Evolutionary conservation across 1,140 invertebrate genomes (phyloP).

Genomic region (Phenacoccus solenopsis): DNA sequence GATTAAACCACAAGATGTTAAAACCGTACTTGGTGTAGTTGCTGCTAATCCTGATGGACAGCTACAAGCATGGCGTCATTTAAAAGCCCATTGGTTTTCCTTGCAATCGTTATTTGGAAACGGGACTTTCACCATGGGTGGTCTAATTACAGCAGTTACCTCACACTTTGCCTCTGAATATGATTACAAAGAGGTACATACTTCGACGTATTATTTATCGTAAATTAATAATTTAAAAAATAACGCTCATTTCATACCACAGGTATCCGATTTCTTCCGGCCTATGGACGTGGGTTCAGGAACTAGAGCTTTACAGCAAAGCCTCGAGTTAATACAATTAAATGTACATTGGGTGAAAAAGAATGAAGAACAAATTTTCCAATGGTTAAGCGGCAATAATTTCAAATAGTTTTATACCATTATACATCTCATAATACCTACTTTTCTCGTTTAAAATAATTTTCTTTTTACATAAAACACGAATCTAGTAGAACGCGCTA

Average conservation of each 20-base stretch:
- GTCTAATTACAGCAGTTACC: constrained; percentile 52
- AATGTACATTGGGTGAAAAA: constrained; percentile 62
- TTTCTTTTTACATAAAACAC: too few species aligned
- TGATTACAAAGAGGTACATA: constrained; percentile 53
- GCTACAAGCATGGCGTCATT: constrained; percentile 60
- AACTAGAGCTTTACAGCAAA: constrained; percentile 50
- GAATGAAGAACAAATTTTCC: constrained; percentile 45
- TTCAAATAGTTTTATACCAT: not conserved
- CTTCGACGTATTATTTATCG: constrained; percentile 6
- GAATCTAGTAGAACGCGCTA: too few species aligned
- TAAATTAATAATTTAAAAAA: not conserved
- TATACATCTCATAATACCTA: too few species aligned
- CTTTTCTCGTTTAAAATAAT: too few species aligned
- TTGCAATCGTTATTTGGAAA: constrained; percentile 51
- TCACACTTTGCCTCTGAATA: constrained; percentile 56
- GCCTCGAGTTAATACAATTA: constrained; percentile 59
- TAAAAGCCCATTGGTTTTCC: constrained; percentile 56
- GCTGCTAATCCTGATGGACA: constrained; percentile 56
- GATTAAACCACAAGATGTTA: constrained; percentile 55
- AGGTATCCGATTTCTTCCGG: constrained; percentile 56
- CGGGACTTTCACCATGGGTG: constrained; percentile 51
- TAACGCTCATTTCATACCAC: constrained; percentile 24
- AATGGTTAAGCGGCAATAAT: constrained; percentile 42
- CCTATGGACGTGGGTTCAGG: constrained; percentile 53
- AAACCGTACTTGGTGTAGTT: constrained; percentile 50